Conservation (phyloP, 2,888 invertebrate genomes). For the Ganaspis brasiliensis region DNA sequence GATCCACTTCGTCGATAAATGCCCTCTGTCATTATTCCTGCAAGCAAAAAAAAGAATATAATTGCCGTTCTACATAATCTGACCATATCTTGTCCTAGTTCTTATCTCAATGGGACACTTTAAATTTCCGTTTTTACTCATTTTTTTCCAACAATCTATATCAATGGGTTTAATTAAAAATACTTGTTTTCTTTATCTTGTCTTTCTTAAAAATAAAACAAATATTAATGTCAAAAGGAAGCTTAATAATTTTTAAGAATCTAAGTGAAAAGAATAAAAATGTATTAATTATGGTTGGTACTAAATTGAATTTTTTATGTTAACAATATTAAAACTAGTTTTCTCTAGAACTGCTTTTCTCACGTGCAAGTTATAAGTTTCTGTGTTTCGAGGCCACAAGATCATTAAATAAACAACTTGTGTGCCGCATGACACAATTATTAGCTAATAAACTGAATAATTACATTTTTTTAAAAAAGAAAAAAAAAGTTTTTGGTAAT, state of each 20-base stretch:
- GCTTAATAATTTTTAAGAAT: too few relatives aligned
- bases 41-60: conserved; percentile 56
- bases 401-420: neutral
- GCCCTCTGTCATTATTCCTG: conserved; percentile 92
- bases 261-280: too few relatives aligned
- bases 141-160: neutral
- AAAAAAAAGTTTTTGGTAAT: neutral
- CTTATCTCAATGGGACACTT: conserved; percentile 7
- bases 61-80: conserved; percentile 2
- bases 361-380: neutral
- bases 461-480: neutral
- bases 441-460: neutral
- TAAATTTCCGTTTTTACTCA: neutral
- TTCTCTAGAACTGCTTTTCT: too few relatives aligned
- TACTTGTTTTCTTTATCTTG: too few relatives aligned
- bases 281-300: too few relatives aligned
- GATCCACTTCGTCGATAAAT: conserved; percentile 94
- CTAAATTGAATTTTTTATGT: too few relatives aligned
- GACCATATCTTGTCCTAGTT: neutral
- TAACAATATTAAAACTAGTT: too few relatives aligned
- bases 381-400: conserved; percentile 12
- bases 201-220: too few relatives aligned
- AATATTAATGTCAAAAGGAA: too few relatives aligned
- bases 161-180: too few relatives aligned
- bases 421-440: neutral